phyloP scores from a whole-genome alignment of 2,888 invertebrate genomes.

The Plebejus anna region DNA sequence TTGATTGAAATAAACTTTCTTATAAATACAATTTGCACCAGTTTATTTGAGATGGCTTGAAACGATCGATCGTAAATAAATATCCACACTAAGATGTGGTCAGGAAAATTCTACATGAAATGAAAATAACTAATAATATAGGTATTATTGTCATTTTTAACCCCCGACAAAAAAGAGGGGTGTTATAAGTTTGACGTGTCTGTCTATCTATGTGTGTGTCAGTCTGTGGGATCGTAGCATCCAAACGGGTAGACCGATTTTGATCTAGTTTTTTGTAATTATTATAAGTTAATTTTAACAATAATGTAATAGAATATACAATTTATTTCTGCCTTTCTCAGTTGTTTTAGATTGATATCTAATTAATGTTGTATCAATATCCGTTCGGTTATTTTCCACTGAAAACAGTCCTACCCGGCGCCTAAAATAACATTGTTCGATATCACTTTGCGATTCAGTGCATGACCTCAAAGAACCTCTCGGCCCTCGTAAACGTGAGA shows the following conservation, averaged over 20 bases:
- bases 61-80: neutral
- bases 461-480: slow-evolving; percentile 19
- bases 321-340: neutral
- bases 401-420: neutral
- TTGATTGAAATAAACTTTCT: neutral
- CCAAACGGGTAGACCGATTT: too few relatives aligned
- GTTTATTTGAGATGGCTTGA: neutral
- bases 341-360: slow-evolving; percentile 1
- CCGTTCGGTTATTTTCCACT: neutral
- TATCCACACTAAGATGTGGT: neutral
- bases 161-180: too few relatives aligned
- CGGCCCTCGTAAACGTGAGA: neutral
- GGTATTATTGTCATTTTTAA: too few relatives aligned
- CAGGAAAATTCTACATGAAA: too few relatives aligned
- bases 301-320: neutral
- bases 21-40: neutral
- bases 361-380: neutral
- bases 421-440: slow-evolving; percentile 20
- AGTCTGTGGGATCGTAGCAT: too few relatives aligned
- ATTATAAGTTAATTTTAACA: neutral
- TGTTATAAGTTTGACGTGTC: too few relatives aligned
- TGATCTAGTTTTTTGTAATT: too few relatives aligned
- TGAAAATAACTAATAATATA: too few relatives aligned
- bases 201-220: too few relatives aligned
- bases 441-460: slow-evolving; percentile 17